Evolutionary conservation across 2,797 vertebrate species (phyloP), one percentile per base, ranked within the genome.

Genomic region (Sebastes oblongus): DNA sequence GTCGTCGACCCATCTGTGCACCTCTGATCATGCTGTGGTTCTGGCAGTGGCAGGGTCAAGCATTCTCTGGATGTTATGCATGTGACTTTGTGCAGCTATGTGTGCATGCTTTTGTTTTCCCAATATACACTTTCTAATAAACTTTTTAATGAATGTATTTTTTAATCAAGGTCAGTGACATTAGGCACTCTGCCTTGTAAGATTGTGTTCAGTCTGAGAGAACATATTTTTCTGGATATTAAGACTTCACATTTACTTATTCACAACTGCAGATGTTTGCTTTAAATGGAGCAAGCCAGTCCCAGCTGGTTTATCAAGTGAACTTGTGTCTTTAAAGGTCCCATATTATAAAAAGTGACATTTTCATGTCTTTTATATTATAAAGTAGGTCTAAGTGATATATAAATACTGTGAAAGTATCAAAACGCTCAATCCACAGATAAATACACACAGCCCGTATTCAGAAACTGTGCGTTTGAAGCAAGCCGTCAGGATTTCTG

Each of bases 31-130:
- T 77, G 78, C 25, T 64, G 61, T 77, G 70, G 77, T 62, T 84
- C 75, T 75, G 82, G 85, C 84, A 90, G 80, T 82, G 81, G 78
- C 83, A 90, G 82, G 76, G 84, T 88, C 78, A 89, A 88, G 88
- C 75, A 86, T 87, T 71, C 71, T 81, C 39, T 54, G 54, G 74
- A 67, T 74, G 25, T 73, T 62, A 59, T 82, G 60, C 70, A 54
- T 79, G 9, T 70, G n/a, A 25, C 25, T 52, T 6, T 70, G 46
- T 78, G 12, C 16, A 73, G 32, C 59, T 58, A 72, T 74, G 24
- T 56, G 25, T 54, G 30, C 30, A 72, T 59, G 54, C 8, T 58
- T 46, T 75, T 55, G 3, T 72, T 65, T 16, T 27, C 24, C 27
- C 24, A 30, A 30, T 36, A 36, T 20, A 42, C 46, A 69, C 7